Base-by-base conservation (phyloP, 2,888 invertebrate genomes). In the Arctia plantaginis region DNA sequence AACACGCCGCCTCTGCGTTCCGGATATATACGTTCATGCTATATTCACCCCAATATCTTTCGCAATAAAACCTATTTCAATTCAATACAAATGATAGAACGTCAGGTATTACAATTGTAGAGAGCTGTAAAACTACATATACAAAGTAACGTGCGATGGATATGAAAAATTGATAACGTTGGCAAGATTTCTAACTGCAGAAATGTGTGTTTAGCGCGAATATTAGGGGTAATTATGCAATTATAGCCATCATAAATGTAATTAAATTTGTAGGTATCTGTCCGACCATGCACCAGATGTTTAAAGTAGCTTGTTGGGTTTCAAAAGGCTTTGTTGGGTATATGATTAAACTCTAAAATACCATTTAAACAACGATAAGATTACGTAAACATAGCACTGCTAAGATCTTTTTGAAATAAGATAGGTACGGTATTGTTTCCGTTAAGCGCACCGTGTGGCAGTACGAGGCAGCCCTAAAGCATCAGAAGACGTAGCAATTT, bases 1-100 rank as follows among this genome's bases (percentile, higher is more conserved):
- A 95, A 94, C 94, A 95, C 92, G 92, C 93, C 93, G 93, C 90
- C 94, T 93, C 93, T 93, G 92, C 94, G 94, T 93, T 93, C 95
- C 95, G 95, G 94, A 94, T 95, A 93, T 90, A 86, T 85, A 85
- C 85, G 89, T 84, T 88, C 93, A 93, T 83, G 92, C 93, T 83
- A 94, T 89, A 92, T 90, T 95, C 91, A 92, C 89, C 91, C 90
- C 89, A 94, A 93, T 90, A 87, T 85, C 89, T 81, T 87, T 87
- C 81, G 87, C 79, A 89, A 92, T 94, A 94, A 94, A 94, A 93
- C 87, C 85, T 89, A 92, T 89, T 92, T 93, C 90, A 78, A 89
- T 87, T 91, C 86, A 88, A 85, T 88, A 87, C 86, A 78, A 80
- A 80, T 83, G 85, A 86, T 88, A 89, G 87, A 90, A 91, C 89